These are phyloP conservation scores for Neuroscelio doddi DNA, from an alignment of 2,888 invertebrate species.

Conservation along the genomic window DNA sequence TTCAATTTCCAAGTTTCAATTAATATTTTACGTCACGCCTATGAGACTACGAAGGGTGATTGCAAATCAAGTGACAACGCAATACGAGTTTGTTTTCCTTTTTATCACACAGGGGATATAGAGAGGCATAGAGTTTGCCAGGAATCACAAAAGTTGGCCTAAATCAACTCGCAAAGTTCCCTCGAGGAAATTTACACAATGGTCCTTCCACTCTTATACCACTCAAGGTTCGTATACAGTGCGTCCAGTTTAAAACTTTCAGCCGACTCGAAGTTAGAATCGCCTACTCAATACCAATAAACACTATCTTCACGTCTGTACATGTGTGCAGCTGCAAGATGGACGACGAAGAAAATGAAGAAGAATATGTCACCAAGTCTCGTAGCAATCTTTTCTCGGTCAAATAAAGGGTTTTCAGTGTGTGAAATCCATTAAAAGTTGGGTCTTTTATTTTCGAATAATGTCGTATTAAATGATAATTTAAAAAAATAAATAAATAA, in stretches of 20 bases:
- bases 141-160: constrained; percentile 50
- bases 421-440: constrained; percentile 10
- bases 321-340: too few relatives aligned
- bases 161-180: constrained; percentile 42
- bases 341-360: too few relatives aligned
- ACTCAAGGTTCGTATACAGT: constrained; percentile 21
- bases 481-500: too few relatives aligned
- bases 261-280: constrained; percentile 11
- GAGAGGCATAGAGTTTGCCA: constrained; percentile 9
- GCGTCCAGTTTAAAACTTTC: constrained; percentile 4
- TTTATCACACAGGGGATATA: not conserved
- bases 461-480: too few relatives aligned
- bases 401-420: constrained; percentile 23
- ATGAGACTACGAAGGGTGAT: constrained; percentile 11
- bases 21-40: constrained; percentile 49
- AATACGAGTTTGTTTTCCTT: constrained; percentile 13
- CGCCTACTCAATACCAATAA: too few relatives aligned
- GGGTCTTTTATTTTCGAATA: not conserved
- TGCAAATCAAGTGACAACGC: constrained; percentile 10
- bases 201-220: constrained; percentile 30
- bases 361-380: too few relatives aligned
- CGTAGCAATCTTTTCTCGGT: not conserved
- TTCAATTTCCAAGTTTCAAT: constrained; percentile 53
- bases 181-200: constrained; percentile 43
- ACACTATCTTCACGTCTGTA: not conserved